Evolutionary conservation across 2,888 invertebrate genomes (phyloP).

Genomic region (Agrotis ipsilon): DNA sequence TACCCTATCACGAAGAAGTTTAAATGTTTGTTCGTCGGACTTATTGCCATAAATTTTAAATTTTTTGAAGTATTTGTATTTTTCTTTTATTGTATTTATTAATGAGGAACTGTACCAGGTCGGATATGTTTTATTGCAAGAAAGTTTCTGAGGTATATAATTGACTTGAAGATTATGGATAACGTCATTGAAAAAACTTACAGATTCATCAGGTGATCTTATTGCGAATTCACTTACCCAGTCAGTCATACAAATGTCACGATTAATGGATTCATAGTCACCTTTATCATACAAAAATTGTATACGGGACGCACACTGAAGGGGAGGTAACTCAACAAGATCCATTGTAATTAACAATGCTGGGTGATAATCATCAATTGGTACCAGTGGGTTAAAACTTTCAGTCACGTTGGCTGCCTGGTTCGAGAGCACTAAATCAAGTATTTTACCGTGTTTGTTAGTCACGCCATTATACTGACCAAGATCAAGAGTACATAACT

Average conservation of each 20-base stretch:
- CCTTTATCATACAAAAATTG: not conserved
- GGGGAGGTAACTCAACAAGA: not conserved
- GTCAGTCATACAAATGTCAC: not conserved
- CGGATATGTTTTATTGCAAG: constrained; percentile 20
- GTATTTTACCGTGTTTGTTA: constrained; percentile 5
- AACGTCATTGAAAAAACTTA: not conserved
- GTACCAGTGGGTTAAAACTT: not conserved
- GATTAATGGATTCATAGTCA: constrained; percentile 4
- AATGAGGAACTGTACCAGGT: constrained; percentile 24
- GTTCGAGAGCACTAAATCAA: constrained; percentile 29
- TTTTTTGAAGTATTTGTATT: too few species aligned
- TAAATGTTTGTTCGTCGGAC: too few species aligned
- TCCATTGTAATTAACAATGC: constrained; percentile 8
- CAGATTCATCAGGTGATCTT: not conserved
- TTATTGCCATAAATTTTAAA: too few species aligned
- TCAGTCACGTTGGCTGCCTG: not conserved
- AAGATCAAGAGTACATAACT: too few species aligned
- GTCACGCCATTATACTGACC: too few species aligned
- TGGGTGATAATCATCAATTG: constrained; percentile 12
- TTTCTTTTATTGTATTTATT: not conserved
- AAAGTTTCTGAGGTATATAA: constrained; percentile 15
- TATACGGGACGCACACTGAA: not conserved
- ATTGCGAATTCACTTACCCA: not conserved
- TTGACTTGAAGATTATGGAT: not conserved
- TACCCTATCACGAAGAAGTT: too few species aligned